These are phyloP conservation scores for Diadema setosum DNA, from an alignment of 35 echinoderm and acorn worm genomes.

Conservation along the genomic window DNA sequence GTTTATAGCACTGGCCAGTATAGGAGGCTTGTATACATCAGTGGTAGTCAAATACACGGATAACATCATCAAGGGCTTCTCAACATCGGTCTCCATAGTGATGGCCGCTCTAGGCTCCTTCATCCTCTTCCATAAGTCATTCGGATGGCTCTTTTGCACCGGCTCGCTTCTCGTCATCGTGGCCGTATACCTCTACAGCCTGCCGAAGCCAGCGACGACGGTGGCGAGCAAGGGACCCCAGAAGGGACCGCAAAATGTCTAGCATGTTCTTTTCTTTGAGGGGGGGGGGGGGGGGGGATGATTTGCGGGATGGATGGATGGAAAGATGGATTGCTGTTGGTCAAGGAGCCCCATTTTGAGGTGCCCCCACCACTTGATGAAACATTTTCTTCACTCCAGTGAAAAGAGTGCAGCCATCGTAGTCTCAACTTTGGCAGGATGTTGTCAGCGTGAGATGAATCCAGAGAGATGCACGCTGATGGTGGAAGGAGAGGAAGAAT, in stretches of 20 bases:
- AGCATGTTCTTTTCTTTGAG: too few relatives aligned
- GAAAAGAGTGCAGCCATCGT: too few relatives aligned
- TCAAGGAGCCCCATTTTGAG: too few relatives aligned
- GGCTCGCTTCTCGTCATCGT: conserved; percentile 70
- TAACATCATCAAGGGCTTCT: conserved; percentile 99
- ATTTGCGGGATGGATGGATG: too few relatives aligned
- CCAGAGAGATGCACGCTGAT: too few relatives aligned
- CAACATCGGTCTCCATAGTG: conserved; percentile 92
- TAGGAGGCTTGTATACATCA: conserved; percentile 94
- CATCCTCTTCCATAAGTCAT: conserved; percentile 59
- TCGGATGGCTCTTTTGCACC: conserved; percentile 42
- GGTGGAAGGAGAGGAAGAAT: too few relatives aligned
- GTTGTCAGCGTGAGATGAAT: too few relatives aligned
- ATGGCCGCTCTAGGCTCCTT: conserved; percentile 73
- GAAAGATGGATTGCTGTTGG: too few relatives aligned
- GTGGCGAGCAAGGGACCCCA: conserved; percentile 3
- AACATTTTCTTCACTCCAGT: too few relatives aligned
- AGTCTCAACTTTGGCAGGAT: too few relatives aligned
- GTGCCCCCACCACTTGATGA: too few relatives aligned
- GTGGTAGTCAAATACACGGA: conserved; percentile 97
- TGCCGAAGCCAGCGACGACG: conserved; percentile 65
- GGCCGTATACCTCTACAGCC: conserved; percentile 87
- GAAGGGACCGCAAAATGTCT: background rate
- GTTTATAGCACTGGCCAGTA: conserved; percentile 80
- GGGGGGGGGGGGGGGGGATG: too few relatives aligned